Conservation (phyloP, 1,140 invertebrate species). For the Drosophila saltans region DNA sequence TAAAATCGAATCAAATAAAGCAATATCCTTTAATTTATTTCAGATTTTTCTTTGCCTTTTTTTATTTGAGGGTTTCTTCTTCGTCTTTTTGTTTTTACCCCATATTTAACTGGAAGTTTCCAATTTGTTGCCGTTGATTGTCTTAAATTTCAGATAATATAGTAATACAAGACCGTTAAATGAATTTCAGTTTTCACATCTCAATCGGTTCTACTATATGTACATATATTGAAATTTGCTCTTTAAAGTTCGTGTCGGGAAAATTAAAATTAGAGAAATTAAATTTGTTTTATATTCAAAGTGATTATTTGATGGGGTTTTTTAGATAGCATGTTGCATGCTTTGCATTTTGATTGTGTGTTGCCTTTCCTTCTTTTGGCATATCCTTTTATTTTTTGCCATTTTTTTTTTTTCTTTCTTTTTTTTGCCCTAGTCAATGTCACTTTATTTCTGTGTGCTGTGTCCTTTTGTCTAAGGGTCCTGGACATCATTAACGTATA, state of each 20-base stretch:
- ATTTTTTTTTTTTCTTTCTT: not conserved
- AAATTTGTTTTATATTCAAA: too few relatives aligned
- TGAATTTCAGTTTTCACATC: too few relatives aligned
- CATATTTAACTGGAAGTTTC: not conserved
- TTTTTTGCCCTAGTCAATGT: not conserved
- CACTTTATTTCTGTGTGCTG: not conserved
- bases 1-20: constrained; percentile 74
- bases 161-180: too few relatives aligned
- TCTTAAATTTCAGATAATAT: too few relatives aligned
- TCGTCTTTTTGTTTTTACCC: not conserved
- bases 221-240: too few relatives aligned
- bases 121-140: not conserved
- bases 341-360: constrained; percentile 11
- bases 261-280: too few relatives aligned
- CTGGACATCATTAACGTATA: constrained; percentile 10
- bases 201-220: too few relatives aligned
- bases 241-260: too few relatives aligned
- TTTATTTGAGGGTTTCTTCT: not conserved
- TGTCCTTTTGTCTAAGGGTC: not conserved
- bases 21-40: constrained; percentile 75
- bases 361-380: not conserved
- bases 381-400: not conserved
- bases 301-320: too few relatives aligned
- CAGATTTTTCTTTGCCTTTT: constrained; percentile 43
- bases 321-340: not conserved